Base-by-base conservation (phyloP, 2,797 vertebrate genomes). In the Galaxias olidus region DNA sequence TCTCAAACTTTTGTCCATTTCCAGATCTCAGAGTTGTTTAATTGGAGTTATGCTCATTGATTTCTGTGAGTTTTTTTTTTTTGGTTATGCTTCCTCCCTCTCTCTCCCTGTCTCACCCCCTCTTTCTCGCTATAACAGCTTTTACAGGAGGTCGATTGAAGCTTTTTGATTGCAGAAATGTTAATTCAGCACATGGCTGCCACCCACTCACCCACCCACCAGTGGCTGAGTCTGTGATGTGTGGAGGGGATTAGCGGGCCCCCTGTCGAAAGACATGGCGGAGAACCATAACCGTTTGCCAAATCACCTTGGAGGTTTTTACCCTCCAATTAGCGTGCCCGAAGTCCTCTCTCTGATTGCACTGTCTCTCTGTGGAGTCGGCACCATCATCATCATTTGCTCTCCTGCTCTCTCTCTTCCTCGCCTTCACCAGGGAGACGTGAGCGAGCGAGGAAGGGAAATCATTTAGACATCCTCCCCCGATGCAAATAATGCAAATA, bases 101-200 rank as follows among this genome's bases (percentile, higher is more conserved):
- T 12, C 46, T 47, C 46, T 47, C 46, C 12, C 11, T 47, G 9
- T 46, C 45, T 46, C 45, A 10, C 7, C 45, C 1, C 13, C 45
- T 8, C 1, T 46, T 8, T 13, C 11, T 47, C 46, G 11, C 46
- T 47, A 11, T 47, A 15, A 11, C 46, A 47, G 14, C 46, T 47
- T 9, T 47, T 11, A 47, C 14, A 47, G 14, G 4, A 47, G 46
- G 48, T 50, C 4, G 14, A 66, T 52, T 44, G 48, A 76, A 66
- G 68, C 55, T 72, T 76, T 86, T 77, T 80, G 68, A 75, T 63
- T 60, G 70, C 71, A 68, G 43, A 66, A 62, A 67, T 73, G 64
- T 72, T 74, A 59, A 79, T 73, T 79, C 44, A 49, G 53, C 51
- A 43, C 41, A 53, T 59, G 50, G 65, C 65, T 72, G 45, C 58